phyloP scores from a whole-genome alignment of 2,888 invertebrate species.

The Nomada fabriciana region DNA sequence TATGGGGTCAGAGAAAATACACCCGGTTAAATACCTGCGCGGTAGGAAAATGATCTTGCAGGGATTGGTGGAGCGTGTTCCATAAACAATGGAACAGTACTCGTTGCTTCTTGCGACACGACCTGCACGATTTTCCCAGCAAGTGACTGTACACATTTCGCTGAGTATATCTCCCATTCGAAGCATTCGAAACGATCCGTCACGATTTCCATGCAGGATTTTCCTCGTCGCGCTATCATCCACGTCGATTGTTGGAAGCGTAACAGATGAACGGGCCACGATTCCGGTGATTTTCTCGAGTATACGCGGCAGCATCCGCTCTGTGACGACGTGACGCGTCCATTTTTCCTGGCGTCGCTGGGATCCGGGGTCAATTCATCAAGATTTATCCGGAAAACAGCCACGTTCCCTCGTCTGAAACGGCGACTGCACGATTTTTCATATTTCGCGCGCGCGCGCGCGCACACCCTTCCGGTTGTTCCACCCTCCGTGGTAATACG shows the following conservation, averaged over 20 bases:
- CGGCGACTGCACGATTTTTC: conserved; percentile 67
- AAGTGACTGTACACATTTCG: neutral
- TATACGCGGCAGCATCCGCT: conserved; percentile 17
- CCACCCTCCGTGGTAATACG: conserved; percentile 48
- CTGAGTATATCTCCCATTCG: conserved; percentile 14
- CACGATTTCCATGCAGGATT: conserved; percentile 70
- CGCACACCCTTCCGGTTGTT: conserved; percentile 39
- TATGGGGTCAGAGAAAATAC: no score
- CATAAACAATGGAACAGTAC: no score
- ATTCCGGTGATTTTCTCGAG: conserved; percentile 9
- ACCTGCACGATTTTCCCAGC: no score
- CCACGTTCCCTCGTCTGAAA: conserved; percentile 5
- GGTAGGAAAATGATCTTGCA: no score
- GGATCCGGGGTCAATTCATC: conserved; percentile 64
- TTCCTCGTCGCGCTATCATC: conserved; percentile 34
- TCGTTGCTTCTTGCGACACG: no score
- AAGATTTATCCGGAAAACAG: conserved; percentile 57
- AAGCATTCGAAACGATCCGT: conserved; percentile 70
- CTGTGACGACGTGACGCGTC: conserved; percentile 57
- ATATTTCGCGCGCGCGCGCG: conserved; percentile 50
- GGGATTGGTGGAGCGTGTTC: no score
- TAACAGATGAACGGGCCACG: neutral
- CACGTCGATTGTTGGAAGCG: conserved; percentile 25
- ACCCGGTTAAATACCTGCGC: no score
- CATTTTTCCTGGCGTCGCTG: conserved; percentile 47